Percentiles rank a stretch among this genome's conserved stretches.
Conservation (phyloP, 2,113 vertebrate genomes). For the Syrrhaptes paradoxus region DNA sequence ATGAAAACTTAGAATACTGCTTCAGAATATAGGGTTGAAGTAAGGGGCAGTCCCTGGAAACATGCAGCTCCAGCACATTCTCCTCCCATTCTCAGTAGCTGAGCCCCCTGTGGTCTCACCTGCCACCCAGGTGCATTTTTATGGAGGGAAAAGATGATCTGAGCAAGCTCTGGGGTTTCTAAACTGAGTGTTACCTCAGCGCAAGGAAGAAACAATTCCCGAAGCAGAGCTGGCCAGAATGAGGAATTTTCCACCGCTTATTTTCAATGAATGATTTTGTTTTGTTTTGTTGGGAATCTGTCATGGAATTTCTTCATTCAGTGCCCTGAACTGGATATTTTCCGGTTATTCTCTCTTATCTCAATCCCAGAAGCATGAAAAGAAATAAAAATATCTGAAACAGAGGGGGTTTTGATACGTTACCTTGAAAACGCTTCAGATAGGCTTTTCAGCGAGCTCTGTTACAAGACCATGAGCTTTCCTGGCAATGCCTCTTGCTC, state of each 20-base stretch:
- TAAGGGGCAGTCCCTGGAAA: background rate
- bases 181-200: background rate
- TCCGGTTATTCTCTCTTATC: constrained; percentile 50
- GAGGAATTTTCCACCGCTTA: constrained; percentile 7
- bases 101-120: background rate
- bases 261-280: constrained; percentile 7
- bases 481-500: background rate
- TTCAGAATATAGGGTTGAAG: background rate
- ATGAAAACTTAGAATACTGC: background rate
- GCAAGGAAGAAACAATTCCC: background rate
- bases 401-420: background rate
- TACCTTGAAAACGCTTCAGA: constrained; percentile 1
- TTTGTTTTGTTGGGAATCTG: constrained; percentile 27
- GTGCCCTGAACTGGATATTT: background rate
- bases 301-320: constrained; percentile 32
- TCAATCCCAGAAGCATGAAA: background rate
- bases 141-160: background rate
- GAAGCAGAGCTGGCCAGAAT: background rate
- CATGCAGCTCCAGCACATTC: background rate
- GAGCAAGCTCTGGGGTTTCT: background rate
- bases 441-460: background rate
- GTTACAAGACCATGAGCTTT: background rate
- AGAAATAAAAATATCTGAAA: constrained; percentile 21
- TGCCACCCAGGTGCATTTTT: background rate
- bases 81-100: background rate